phyloP scores from a whole-genome alignment of 2,888 invertebrate species.

The Cartodere bifasciata region DNA sequence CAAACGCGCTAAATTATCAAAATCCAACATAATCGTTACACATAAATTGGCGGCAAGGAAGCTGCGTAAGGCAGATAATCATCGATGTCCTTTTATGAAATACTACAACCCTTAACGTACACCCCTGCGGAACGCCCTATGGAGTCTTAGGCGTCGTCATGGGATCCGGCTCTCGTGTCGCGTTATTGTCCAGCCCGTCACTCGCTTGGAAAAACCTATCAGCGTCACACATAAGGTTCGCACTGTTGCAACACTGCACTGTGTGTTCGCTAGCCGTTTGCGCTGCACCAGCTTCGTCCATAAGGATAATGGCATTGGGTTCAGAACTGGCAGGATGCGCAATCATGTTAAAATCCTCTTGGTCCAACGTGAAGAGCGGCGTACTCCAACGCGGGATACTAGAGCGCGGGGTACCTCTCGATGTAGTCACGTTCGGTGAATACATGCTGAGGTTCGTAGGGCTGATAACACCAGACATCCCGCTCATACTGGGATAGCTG shows the following conservation, averaged over 20 bases:
- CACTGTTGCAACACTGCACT: constrained; percentile 31
- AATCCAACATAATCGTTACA: constrained; percentile 32
- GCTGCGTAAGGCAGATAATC: constrained; percentile 33
- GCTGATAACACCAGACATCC: constrained; percentile 79
- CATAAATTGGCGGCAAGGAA: constrained; percentile 34
- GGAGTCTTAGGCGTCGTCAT: constrained; percentile 30
- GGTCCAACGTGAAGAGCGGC: constrained; percentile 72
- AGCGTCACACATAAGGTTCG: constrained; percentile 35
- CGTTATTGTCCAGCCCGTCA: constrained; percentile 40
- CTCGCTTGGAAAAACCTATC: constrained; percentile 54
- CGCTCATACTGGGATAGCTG: constrained; percentile 79
- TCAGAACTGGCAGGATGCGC: constrained; percentile 52
- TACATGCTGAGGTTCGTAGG: constrained; percentile 79
- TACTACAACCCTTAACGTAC: too few species aligned
- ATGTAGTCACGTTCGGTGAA: constrained; percentile 58
- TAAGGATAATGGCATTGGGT: constrained; percentile 57
- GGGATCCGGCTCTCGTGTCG: constrained; percentile 26
- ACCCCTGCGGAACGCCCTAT: constrained; percentile 19
- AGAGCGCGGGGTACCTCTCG: constrained; percentile 55
- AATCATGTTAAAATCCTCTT: constrained; percentile 90
- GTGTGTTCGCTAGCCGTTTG: constrained; percentile 25
- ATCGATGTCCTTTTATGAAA: too few species aligned
- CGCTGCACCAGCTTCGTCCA: constrained; percentile 52
- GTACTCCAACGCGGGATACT: constrained; percentile 68
- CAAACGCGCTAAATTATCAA: constrained; percentile 25